Evolutionary conservation across 2,888 invertebrate species (phyloP), one percentile per base, ranked within the genome.

Genomic region (Portevinia maculata): DNA sequence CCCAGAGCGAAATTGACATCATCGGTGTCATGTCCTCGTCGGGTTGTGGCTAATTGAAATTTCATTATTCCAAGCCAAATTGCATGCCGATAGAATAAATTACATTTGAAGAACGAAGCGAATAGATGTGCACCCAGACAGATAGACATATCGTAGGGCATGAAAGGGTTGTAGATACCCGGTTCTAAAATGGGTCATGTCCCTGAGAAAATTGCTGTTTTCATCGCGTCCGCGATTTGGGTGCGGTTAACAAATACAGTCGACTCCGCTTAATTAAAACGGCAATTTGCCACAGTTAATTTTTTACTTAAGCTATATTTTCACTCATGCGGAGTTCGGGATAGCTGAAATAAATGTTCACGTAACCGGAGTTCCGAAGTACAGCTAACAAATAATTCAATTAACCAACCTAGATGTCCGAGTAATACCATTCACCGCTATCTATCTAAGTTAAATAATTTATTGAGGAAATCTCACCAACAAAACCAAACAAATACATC

Each of bases 161-260:
- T n/a, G 1, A 8, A 0, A 21, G 19, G 11, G 3, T 8, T 17
- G 9, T 67, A 50, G 50, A 62, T 32, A 69, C 48, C 8, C 24
- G 21, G 15, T 11, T 44, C 13, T 50, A 32, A 75, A 69, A 71
- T 76, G 53, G 76, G 81, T 83, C 81, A 83, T 67, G 76, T 71
- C 75, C 53, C 76, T 76, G 76, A 70, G 65, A 55, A 65, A 76
- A 67, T 76, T 83, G 81, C 65, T 62, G 71, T 65, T 65, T 76
- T 52, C 65, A 57, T 55, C 37, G 60, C 46, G 46, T 17, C 55
- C 44, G 60, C 53, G 15, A 41, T 76, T 76, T 83, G 81, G 81
- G 81, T 71, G 81, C 76, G 81, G 81, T 71, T 76, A 39, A n/a
- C 24, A 50, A 28, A 44, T 24, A 24, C 5, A 5, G n/a, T n/a